Evolutionary conservation across 2,797 vertebrate genomes (phyloP).

Genomic region (Argyrosomus regius): DNA sequence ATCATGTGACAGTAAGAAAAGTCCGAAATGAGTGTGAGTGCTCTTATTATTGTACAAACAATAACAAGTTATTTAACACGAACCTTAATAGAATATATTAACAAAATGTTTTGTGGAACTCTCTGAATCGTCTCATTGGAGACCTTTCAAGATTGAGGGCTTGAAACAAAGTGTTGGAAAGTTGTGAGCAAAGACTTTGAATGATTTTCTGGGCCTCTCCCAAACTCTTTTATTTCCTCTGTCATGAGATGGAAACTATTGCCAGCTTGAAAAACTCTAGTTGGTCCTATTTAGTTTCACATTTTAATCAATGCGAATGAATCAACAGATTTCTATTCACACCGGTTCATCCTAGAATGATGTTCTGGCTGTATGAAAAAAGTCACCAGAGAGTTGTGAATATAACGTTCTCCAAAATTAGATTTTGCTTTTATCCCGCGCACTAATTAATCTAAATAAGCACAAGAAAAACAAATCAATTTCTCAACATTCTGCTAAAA

Average conservation of each 20-base stretch:
- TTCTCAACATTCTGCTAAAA: background rate
- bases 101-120: background rate
- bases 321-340: background rate
- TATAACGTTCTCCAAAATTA: background rate
- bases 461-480: slow-evolving; percentile 13
- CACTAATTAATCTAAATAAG: slow-evolving; percentile 24
- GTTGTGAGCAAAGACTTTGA: background rate
- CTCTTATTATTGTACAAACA: background rate
- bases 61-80: background rate
- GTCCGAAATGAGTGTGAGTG: background rate
- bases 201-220: background rate
- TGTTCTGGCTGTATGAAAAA: background rate
- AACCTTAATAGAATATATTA: background rate
- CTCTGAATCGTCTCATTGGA: background rate
- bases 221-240: background rate
- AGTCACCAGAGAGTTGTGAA: slow-evolving; percentile 11
- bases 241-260: background rate
- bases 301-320: background rate
- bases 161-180: background rate
- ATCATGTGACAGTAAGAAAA: background rate
- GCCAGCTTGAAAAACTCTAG: background rate
- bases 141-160: background rate
- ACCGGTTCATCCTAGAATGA: background rate
- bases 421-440: slow-evolving; percentile 2
- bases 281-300: background rate